phyloP scores from a whole-genome alignment of 2,888 invertebrate genomes.

The Drosophila sordidapex region DNA sequence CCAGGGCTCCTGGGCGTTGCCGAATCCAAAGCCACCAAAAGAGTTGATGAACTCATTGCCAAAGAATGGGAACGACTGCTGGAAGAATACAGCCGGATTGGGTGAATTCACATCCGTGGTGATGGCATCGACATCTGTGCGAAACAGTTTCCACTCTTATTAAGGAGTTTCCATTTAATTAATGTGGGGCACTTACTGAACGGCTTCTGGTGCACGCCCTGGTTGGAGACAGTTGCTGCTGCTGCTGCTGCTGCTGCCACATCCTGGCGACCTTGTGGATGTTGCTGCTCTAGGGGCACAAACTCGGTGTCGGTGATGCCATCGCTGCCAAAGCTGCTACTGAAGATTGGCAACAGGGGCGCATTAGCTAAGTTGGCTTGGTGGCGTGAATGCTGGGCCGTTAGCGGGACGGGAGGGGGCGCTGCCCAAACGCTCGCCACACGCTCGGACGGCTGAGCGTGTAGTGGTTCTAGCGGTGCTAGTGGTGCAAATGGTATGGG shows the following conservation, averaged over 20 bases:
- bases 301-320: slow-evolving; percentile 74
- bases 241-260: slow-evolving; percentile 16
- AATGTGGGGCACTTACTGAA: slow-evolving; percentile 70
- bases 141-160: not conserved
- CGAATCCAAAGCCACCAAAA: slow-evolving; percentile 83
- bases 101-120: slow-evolving; percentile 76
- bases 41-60: slow-evolving; percentile 83
- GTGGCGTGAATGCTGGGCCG: slow-evolving; percentile 45
- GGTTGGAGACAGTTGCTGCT: slow-evolving; percentile 15
- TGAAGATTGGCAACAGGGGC: slow-evolving; percentile 74
- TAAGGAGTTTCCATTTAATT: not conserved
- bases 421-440: slow-evolving; percentile 73
- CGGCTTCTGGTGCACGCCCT: slow-evolving; percentile 67
- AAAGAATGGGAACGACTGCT: slow-evolving; percentile 83
- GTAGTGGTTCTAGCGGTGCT: slow-evolving; percentile 72
- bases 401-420: slow-evolving; percentile 55
- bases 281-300: slow-evolving; percentile 73
- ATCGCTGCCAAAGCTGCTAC: slow-evolving; percentile 70
- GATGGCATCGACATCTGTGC: slow-evolving; percentile 80
- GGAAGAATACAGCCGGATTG: slow-evolving; percentile 80
- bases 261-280: slow-evolving; percentile 59
- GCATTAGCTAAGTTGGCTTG: slow-evolving; percentile 55
- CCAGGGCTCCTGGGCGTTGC: slow-evolving; percentile 79
- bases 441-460: slow-evolving; percentile 67
- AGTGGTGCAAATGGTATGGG: slow-evolving; percentile 75